These are phyloP conservation scores for Myanophis thanlyinensis DNA, from an alignment of 2,113 vertebrate species.

Conservation along the genomic window DNA sequence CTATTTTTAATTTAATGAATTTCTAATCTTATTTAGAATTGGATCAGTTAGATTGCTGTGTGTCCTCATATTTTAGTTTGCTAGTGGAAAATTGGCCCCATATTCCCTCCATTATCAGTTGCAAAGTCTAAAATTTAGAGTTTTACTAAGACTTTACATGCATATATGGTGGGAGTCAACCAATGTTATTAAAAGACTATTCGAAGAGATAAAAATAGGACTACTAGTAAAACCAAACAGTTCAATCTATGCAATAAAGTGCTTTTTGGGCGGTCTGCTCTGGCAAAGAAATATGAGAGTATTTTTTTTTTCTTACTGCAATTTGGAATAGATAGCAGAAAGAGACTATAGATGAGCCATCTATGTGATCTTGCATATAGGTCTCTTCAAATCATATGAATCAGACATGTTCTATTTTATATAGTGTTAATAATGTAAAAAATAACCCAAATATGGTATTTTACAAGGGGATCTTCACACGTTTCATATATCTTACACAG, in stretches of 20 bases:
- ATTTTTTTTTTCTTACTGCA: neutral
- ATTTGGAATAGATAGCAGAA: neutral
- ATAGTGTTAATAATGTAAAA: neutral
- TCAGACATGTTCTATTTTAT: neutral
- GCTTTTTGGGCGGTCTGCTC: slow-evolving; percentile 7
- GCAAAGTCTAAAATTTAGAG: neutral
- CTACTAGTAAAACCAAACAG: neutral
- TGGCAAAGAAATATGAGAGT: neutral
- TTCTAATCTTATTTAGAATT: neutral
- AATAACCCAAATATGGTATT: neutral
- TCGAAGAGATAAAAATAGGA: neutral
- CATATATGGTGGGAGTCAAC: neutral
- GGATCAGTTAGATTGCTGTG: neutral
- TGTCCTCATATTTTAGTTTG: neutral
- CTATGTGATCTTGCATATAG: neutral
- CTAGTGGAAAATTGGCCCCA: neutral
- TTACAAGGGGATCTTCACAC: neutral
- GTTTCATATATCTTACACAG: neutral
- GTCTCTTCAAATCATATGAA: neutral
- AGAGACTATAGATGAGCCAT: neutral
- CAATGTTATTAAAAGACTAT: neutral
- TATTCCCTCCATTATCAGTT: neutral
- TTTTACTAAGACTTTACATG: neutral
- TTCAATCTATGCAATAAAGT: slow-evolving; percentile 9
- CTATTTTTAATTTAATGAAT: neutral